These are phyloP conservation scores for Meliscaeva auricollis DNA, from an alignment of 2,888 invertebrate genomes.

Conservation along the genomic window DNA sequence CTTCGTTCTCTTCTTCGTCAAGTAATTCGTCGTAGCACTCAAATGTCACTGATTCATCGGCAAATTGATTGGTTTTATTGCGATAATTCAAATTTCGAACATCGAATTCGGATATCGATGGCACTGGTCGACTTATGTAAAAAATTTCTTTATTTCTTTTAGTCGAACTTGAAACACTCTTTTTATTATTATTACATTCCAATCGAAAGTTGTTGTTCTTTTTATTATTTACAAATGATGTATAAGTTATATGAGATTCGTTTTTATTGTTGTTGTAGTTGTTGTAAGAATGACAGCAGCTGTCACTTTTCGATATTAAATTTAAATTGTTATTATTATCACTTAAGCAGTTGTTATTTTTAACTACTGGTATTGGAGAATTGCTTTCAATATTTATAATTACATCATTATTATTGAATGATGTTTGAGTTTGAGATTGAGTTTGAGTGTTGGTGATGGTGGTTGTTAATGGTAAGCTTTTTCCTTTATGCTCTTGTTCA, in stretches of 20 bases:
- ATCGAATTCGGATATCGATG: constrained; percentile 80
- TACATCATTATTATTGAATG: constrained; percentile 44
- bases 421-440: too few species aligned
- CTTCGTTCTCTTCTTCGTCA: constrained; percentile 62
- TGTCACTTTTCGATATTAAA: constrained; percentile 52
- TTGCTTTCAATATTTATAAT: constrained; percentile 52
- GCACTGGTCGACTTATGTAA: constrained; percentile 58
- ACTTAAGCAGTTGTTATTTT: constrained; percentile 40
- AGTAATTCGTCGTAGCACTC: constrained; percentile 82
- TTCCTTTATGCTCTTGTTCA: constrained; percentile 8
- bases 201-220: background rate
- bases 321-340: constrained; percentile 59
- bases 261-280: constrained; percentile 32
- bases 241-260: constrained; percentile 35
- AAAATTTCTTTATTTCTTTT: constrained; percentile 57
- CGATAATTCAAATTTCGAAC: constrained; percentile 80
- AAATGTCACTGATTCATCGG: constrained; percentile 69
- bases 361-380: constrained; percentile 31
- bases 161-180: constrained; percentile 16
- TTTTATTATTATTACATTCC: background rate
- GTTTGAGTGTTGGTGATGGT: constrained; percentile 3
- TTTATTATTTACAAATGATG: constrained; percentile 53
- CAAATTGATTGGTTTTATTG: constrained; percentile 33
- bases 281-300: constrained; percentile 33
- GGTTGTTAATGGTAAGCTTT: constrained; percentile 45